phyloP scores from a whole-genome alignment of 1,140 invertebrate species.

The Aporrectodea caliginosa region DNA sequence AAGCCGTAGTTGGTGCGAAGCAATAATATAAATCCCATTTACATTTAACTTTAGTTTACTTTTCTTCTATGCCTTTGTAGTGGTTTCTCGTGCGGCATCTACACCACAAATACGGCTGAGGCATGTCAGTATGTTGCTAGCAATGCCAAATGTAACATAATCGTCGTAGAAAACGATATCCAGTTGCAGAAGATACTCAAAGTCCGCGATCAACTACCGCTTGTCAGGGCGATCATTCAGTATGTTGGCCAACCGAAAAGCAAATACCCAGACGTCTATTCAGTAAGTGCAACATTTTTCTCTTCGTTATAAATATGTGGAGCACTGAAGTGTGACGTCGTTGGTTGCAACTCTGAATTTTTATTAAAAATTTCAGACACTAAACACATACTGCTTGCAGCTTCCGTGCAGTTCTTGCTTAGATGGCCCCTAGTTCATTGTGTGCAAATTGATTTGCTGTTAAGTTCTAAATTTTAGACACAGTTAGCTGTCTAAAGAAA shows the following conservation, averaged over 20 bases:
- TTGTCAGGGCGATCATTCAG: conserved; percentile 80
- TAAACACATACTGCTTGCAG: not conserved
- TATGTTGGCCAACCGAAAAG: conserved; percentile 69
- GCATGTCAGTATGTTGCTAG: conserved; percentile 74
- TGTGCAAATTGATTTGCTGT: too few relatives aligned
- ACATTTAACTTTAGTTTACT: not conserved
- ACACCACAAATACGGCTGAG: conserved; percentile 85
- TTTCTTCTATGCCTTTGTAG: conserved; percentile 46
- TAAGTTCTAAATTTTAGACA: too few relatives aligned
- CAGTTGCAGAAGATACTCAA: conserved; percentile 79
- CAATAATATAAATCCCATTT: not conserved
- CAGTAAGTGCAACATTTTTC: conserved; percentile 38
- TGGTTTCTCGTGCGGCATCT: conserved; percentile 82
- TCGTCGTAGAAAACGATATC: conserved; percentile 80
- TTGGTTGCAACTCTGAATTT: not conserved
- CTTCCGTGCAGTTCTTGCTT: too few relatives aligned
- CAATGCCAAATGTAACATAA: conserved; percentile 74
- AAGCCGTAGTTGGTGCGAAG: too few relatives aligned
- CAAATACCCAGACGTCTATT: conserved; percentile 40
- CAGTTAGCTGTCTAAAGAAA: too few relatives aligned
- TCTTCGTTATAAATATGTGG: not conserved
- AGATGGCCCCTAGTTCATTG: too few relatives aligned
- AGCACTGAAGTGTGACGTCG: not conserved
- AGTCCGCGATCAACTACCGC: conserved; percentile 67
- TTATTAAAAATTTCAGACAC: not conserved